Evolutionary conservation across 2,797 vertebrate species (phyloP).

Genomic region (Hydrocynus forskahlii): DNA sequence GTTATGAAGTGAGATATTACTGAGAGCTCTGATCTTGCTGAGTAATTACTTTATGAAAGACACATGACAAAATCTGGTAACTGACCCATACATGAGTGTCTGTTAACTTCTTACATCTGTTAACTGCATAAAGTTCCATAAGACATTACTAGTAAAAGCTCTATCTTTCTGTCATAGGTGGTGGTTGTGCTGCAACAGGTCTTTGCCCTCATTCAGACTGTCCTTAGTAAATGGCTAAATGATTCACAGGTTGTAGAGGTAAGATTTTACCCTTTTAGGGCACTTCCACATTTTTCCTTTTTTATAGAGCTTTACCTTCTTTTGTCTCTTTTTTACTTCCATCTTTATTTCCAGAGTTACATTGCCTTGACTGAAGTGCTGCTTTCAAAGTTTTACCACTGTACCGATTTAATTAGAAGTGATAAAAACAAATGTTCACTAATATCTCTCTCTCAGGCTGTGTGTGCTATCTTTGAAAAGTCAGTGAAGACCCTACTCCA

Average conservation of each 20-base stretch:
- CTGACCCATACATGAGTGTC: background rate
- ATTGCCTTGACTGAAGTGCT: background rate
- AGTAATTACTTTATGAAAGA: background rate
- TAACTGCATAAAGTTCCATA: background rate
- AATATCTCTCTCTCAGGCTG: constrained; percentile 78
- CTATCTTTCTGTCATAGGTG: constrained; percentile 78
- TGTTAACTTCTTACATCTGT: background rate
- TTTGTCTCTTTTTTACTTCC: background rate
- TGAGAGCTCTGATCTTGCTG: background rate
- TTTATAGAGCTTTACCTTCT: background rate
- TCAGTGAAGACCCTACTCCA: constrained; percentile 97
- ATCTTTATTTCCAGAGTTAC: background rate
- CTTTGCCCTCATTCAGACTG: constrained; percentile 98
- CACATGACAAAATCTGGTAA: background rate
- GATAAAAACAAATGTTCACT: background rate
- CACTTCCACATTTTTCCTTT: background rate
- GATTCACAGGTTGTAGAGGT: constrained; percentile 99
- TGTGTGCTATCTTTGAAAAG: constrained; percentile 98
- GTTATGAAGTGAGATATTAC: background rate
- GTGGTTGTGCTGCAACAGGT: constrained; percentile 98
- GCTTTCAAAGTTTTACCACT: background rate
- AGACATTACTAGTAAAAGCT: background rate
- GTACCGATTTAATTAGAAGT: background rate
- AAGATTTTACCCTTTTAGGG: constrained; percentile 52
- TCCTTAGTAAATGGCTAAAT: constrained; percentile 97